Conservation (phyloP, 2,888 invertebrate species). For the Lepidocyrtinus sp. region DNA sequence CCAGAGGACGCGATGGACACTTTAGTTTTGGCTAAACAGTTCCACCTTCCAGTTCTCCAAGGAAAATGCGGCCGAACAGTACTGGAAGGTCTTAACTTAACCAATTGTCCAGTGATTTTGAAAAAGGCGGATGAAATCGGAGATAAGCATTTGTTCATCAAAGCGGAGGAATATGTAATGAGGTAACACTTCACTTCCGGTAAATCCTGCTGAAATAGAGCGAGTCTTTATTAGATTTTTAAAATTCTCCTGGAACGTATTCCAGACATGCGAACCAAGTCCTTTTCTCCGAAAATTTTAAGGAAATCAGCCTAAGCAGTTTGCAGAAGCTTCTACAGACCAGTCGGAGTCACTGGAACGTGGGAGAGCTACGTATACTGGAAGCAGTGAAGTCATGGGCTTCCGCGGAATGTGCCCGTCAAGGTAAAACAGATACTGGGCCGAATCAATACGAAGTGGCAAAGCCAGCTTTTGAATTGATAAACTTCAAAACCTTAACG, state of each 20-base stretch:
- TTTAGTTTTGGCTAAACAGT: constrained; percentile 12
- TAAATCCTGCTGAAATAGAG: no score
- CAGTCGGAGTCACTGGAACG: constrained; percentile 9
- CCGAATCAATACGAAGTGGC: constrained; percentile 24
- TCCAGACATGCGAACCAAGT: constrained; percentile 23
- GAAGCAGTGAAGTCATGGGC: constrained; percentile 30
- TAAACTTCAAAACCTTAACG: constrained; percentile 19
- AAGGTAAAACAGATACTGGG: not conserved
- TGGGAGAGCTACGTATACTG: constrained; percentile 6
- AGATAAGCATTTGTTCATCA: constrained; percentile 23
- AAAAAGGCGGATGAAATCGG: constrained; percentile 22
- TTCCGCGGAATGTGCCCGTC: constrained; percentile 15
- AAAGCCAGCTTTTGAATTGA: constrained; percentile 5
- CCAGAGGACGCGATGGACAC: constrained; percentile 32
- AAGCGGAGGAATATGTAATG: constrained; percentile 19
- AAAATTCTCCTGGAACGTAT: no score
- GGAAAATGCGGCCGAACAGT: constrained; percentile 22
- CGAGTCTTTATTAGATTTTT: no score
- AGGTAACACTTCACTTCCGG: no score
- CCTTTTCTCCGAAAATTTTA: not conserved
- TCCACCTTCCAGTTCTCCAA: constrained; percentile 17
- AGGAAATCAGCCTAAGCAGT: not conserved
- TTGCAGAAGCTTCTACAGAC: constrained; percentile 17
- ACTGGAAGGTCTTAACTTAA: constrained; percentile 16
- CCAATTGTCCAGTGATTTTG: constrained; percentile 4